Percentiles rank a stretch among this genome's conserved stretches.
These are phyloP conservation scores for Leptinotarsa defecta DNA, from an alignment of 1,140 invertebrate genomes.

Conservation along the genomic window DNA sequence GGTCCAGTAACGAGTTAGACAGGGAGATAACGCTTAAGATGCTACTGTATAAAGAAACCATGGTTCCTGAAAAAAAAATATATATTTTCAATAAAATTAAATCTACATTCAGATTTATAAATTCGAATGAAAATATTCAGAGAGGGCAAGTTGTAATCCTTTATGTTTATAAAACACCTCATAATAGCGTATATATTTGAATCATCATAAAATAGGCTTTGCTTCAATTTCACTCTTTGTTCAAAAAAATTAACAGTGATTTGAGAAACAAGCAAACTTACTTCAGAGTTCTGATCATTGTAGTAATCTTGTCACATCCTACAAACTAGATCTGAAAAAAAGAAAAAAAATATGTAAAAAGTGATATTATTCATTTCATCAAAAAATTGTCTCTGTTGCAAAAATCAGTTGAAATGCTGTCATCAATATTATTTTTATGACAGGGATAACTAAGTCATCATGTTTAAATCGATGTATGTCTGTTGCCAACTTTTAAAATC, in stretches of 20 bases:
- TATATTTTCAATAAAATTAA: too few species aligned
- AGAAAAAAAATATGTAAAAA: background rate
- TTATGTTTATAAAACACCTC: conserved; percentile 10
- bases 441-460: conserved; percentile 19
- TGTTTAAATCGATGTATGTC: background rate
- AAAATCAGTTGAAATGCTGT: background rate
- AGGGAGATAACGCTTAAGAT: too few species aligned
- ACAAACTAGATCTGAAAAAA: background rate
- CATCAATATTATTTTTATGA: conserved; percentile 10
- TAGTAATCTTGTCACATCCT: background rate
- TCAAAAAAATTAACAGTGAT: too few species aligned
- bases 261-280: background rate
- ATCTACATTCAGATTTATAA: too few species aligned
- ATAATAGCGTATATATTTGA: conserved; percentile 22
- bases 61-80: too few species aligned
- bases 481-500: too few species aligned
- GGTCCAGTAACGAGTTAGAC: too few species aligned
- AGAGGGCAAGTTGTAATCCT: conserved; percentile 27
- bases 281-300: background rate
- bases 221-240: background rate
- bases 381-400: too few species aligned
- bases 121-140: background rate
- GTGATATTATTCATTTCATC: background rate
- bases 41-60: too few species aligned
- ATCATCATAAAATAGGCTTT: conserved; percentile 4